Conservation (phyloP, 30 jellyfish, hydroid and myxozoan genomes). For the Catostylus mosaicus region DNA sequence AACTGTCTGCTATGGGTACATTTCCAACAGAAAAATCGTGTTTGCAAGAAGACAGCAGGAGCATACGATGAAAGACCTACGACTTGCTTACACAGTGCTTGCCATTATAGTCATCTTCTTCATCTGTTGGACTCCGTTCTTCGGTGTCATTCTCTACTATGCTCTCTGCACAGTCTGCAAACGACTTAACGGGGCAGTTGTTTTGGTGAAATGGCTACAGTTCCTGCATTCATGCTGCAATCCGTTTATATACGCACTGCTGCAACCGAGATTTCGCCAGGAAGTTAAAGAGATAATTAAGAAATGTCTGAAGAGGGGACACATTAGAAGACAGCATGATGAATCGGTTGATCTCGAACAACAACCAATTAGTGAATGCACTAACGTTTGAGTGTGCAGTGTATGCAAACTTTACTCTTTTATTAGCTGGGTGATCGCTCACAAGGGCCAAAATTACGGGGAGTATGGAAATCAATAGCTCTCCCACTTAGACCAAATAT, state of each 20-base stretch:
- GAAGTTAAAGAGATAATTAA: slow-evolving; percentile 30
- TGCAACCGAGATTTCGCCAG: slow-evolving; percentile 57
- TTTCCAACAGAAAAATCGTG: slow-evolving; percentile 5
- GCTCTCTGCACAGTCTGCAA: slow-evolving; percentile 44
- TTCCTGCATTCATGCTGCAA: slow-evolving; percentile 72
- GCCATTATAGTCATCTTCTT: slow-evolving; percentile 42
- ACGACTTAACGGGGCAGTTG: slow-evolving; percentile 7
- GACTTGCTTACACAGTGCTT: slow-evolving; percentile 52
- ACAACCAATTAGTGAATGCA: slow-evolving; percentile 40
- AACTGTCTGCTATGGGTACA: slow-evolving; percentile 45
- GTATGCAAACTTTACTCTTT: no score
- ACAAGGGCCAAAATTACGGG: no score
- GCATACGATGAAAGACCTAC: slow-evolving; percentile 27
- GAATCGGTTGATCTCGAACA: slow-evolving; percentile 15
- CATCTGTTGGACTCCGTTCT: slow-evolving; percentile 71
- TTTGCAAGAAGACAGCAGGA: not conserved
- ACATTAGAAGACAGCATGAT: not conserved
- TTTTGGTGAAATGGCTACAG: slow-evolving; percentile 55
- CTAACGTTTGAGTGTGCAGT: not conserved
- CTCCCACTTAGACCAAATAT: no score
- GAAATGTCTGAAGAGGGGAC: slow-evolving; percentile 9
- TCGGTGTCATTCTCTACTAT: slow-evolving; percentile 41
- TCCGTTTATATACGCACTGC: slow-evolving; percentile 58
- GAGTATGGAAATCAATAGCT: no score
- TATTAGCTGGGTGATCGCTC: no score